Base-by-base conservation (phyloP, 2,888 invertebrate genomes). In the Caradrina kadenii region DNA sequence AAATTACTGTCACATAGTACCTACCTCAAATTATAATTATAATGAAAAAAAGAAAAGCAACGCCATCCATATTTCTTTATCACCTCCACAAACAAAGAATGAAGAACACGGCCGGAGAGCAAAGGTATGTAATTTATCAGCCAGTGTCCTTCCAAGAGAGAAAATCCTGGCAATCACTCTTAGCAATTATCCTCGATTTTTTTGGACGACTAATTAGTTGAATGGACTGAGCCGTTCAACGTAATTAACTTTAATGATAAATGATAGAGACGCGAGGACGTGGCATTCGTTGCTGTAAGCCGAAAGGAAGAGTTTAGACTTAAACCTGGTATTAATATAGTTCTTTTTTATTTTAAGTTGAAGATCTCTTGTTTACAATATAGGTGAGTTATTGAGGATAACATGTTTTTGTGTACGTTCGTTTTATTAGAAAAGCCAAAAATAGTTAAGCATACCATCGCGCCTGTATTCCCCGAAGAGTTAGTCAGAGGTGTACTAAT, bases 221-320 rank as follows among this genome's bases (percentile, higher is more conserved):
- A 92, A 93, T 93, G 93, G 93, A 91, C 92, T 90, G 90, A 90
- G 88, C 89, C 90, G 90, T 91, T 92, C 88, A 86, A 90, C 87
- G 88, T 92, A 93, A 94, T 94, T 94, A 93, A 93, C 92, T 93
- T 90, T 89, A 91, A 93, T 93, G 91, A 93, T 92, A 90, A 93
- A 94, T 91, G 89, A 92, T 88, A 87, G 86, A 84, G 79, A 81
- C 86, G 79, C 81, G 80, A 83, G 80, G 86, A 82, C 83, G 77
- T 76, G 58, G 80, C 84, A 79, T 87, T 86, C 73, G 76, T 79
- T 69, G 74, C 64, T 80, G 81, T 84, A 83, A 83, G 77, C 69
- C 60, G 73, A 77, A 75, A 77, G 77, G 79, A 76, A 69, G 73
- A 80, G 69, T 85, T 80, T 76, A 54, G 73, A 63, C 60, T 71